phyloP scores from a whole-genome alignment of 1,140 invertebrate species.

The Zaprionus inermis region DNA sequence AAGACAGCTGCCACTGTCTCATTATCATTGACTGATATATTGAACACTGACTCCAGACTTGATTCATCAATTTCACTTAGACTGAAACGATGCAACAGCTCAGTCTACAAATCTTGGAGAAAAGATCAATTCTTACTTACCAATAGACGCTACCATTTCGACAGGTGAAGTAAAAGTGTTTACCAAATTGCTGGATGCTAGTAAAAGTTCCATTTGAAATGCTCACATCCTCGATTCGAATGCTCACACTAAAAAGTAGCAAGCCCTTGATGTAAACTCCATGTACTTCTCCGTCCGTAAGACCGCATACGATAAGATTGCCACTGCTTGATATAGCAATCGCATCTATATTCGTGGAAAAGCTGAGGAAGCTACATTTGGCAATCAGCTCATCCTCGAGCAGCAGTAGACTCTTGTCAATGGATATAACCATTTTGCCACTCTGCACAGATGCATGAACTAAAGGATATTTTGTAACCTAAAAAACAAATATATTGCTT shows the following conservation, averaged over 20 bases:
- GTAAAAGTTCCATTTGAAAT: slow-evolving; percentile 57
- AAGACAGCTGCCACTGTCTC: slow-evolving; percentile 58
- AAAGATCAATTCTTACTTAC: slow-evolving; percentile 27
- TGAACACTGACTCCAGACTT: slow-evolving; percentile 49
- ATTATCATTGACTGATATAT: slow-evolving; percentile 54
- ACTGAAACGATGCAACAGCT: slow-evolving; percentile 26
- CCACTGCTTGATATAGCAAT: slow-evolving; percentile 69
- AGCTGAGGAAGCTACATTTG: slow-evolving; percentile 71
- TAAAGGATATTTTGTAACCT: slow-evolving; percentile 64
- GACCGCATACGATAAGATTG: slow-evolving; percentile 74
- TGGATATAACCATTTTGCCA: slow-evolving; percentile 73
- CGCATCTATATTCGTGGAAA: slow-evolving; percentile 69
- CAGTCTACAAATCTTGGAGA: background rate
- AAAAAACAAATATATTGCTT: background rate
- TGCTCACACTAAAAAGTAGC: slow-evolving; percentile 67
- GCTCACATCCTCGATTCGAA: slow-evolving; percentile 68
- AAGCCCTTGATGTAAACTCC: slow-evolving; percentile 75
- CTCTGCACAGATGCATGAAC: slow-evolving; percentile 70
- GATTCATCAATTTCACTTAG: slow-evolving; percentile 72
- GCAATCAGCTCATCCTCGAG: slow-evolving; percentile 77
- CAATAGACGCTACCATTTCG: slow-evolving; percentile 76
- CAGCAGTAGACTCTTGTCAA: slow-evolving; percentile 75
- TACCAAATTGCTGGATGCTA: slow-evolving; percentile 61
- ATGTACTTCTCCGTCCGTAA: slow-evolving; percentile 78
- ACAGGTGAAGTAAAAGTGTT: slow-evolving; percentile 69